phyloP scores from a whole-genome alignment of 92 coral and sea anemone genomes.

The Chrysogorgia sp. region DNA sequence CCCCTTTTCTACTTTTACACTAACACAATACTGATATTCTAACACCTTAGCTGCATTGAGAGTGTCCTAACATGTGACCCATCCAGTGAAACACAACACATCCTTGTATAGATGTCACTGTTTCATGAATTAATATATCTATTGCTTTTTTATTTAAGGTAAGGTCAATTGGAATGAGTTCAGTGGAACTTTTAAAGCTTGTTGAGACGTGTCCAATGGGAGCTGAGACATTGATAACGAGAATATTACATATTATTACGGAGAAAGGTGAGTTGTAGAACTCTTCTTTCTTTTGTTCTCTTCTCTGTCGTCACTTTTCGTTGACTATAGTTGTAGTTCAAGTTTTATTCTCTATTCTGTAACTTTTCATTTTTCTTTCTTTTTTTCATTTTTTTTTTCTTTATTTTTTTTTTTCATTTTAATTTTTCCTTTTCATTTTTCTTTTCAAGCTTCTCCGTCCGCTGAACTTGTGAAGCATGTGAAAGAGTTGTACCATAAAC shows the following conservation, averaged over 20 bases:
- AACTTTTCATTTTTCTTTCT: background rate
- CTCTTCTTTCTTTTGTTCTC: background rate
- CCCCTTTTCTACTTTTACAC: background rate
- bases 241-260: slow-evolving; percentile 92
- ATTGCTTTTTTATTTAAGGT: slow-evolving; percentile 57
- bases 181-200: slow-evolving; percentile 83
- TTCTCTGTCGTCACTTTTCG: background rate
- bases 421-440: background rate
- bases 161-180: slow-evolving; percentile 97
- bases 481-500: slow-evolving; percentile 95
- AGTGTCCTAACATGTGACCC: too few species aligned
- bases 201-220: slow-evolving; percentile 98
- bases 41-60: too few species aligned
- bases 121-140: too few species aligned
- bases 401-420: background rate
- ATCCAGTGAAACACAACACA: too few species aligned
- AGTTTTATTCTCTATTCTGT: background rate
- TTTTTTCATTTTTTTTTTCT: background rate
- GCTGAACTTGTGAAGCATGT: slow-evolving; percentile 88
- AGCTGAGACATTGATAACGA: slow-evolving; percentile 93
- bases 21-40: too few species aligned
- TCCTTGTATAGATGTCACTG: too few species aligned
- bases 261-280: slow-evolving; percentile 75
- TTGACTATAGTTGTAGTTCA: too few species aligned
- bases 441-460: slow-evolving; percentile 79